Evolutionary conservation across 2,888 invertebrate genomes (phyloP).

Genomic region (Cataglyphis livida): DNA sequence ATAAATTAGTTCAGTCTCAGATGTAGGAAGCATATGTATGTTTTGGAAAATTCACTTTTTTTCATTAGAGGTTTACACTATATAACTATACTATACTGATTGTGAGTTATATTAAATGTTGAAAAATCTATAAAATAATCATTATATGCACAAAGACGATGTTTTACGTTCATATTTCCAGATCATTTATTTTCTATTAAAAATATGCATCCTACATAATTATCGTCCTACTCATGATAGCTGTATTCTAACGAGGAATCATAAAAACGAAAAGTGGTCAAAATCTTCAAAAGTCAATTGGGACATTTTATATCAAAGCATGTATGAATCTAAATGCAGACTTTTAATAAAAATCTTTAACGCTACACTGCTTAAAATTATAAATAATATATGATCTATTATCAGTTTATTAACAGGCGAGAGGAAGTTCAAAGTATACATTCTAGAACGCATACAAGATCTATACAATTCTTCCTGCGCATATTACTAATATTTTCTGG

Average conservation of each 20-base stretch:
- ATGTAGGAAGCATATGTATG: conserved; percentile 78
- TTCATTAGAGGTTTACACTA: conserved; percentile 57
- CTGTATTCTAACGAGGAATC: neutral
- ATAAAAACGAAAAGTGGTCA: neutral
- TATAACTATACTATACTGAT: conserved; percentile 4
- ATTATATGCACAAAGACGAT: neutral
- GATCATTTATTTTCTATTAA: conserved; percentile 23
- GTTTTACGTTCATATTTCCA: neutral
- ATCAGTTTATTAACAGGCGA: conserved; percentile 44
- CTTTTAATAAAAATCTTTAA: neutral
- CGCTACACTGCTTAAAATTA: conserved; percentile 15
- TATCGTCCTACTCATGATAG: neutral
- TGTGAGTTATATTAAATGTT: neutral
- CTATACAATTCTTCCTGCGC: conserved; percentile 27
- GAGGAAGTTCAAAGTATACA: conserved; percentile 32
- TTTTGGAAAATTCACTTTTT: conserved; percentile 66
- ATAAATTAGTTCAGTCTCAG: conserved; percentile 79
- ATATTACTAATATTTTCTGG: conserved; percentile 45
- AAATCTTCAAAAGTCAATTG: conserved; percentile 8
- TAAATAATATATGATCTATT: conserved; percentile 20
- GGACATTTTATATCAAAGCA: neutral
- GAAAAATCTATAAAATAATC: conserved; percentile 2
- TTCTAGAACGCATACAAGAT: conserved; percentile 36
- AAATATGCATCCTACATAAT: conserved; percentile 32
- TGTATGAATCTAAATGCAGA: neutral